phyloP scores from a whole-genome alignment of 2,888 invertebrate genomes.

The Brachyptera risi region DNA sequence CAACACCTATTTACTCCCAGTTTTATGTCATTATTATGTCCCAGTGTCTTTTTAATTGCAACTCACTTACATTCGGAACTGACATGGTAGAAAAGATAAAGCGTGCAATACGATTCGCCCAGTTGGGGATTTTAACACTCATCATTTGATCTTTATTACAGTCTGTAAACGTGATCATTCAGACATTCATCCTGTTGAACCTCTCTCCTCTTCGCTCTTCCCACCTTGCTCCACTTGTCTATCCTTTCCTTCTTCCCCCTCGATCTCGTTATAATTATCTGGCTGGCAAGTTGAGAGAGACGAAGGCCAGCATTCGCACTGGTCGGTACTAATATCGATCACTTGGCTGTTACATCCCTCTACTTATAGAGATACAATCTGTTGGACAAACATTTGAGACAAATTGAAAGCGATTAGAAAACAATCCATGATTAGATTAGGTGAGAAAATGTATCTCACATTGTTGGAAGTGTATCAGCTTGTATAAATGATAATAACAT shows the following conservation, averaged over 20 bases:
- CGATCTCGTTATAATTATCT: conserved; percentile 25
- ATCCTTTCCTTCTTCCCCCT: too few relatives aligned
- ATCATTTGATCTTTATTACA: conserved; percentile 24
- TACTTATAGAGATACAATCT: background rate
- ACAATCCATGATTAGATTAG: too few relatives aligned
- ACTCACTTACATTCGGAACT: too few relatives aligned
- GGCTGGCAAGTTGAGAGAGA: conserved; percentile 4
- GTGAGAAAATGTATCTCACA: too few relatives aligned
- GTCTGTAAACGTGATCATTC: conserved; percentile 26
- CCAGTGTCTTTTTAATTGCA: too few relatives aligned
- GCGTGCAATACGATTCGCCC: background rate
- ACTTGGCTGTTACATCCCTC: too few relatives aligned
- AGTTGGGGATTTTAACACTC: conserved; percentile 23
- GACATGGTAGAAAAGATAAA: background rate
- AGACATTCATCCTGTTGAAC: conserved; percentile 24
- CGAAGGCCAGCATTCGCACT: background rate
- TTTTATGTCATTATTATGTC: too few relatives aligned
- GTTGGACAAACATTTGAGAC: background rate
- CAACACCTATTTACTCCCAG: too few relatives aligned
- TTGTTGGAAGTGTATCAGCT: too few relatives aligned
- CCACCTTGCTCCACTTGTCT: too few relatives aligned
- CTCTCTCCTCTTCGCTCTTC: conserved; percentile 7
- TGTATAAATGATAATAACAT: too few relatives aligned
- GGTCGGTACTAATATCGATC: conserved; percentile 1
- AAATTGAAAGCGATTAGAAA: background rate